Conservation (phyloP, 2,888 invertebrate genomes). For the Andrena minutula region DNA sequence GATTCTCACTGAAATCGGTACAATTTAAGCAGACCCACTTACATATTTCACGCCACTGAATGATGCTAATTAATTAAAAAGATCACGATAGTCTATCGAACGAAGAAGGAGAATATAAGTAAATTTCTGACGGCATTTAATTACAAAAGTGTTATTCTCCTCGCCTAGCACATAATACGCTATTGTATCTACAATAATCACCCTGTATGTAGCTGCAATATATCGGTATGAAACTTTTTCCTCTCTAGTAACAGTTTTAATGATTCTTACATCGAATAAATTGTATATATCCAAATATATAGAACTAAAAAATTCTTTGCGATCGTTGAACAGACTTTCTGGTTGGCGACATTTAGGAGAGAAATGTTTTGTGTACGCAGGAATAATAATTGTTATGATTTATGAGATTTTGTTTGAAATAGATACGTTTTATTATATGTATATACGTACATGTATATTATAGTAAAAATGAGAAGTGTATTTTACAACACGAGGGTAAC, state of each 20-base stretch:
- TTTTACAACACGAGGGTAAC: slow-evolving; percentile 43
- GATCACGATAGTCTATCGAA: slow-evolving; percentile 1
- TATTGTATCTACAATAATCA: slow-evolving; percentile 29
- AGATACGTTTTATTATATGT: slow-evolving; percentile 32
- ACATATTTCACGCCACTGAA: slow-evolving; percentile 1
- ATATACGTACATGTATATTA: slow-evolving; percentile 28
- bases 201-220: slow-evolving; percentile 30
- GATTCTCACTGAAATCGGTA: not conserved
- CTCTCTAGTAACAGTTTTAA: not conserved
- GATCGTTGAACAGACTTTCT: slow-evolving; percentile 13
- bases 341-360: slow-evolving; percentile 2
- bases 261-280: slow-evolving; percentile 29
- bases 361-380: slow-evolving; percentile 14
- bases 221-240: slow-evolving; percentile 17
- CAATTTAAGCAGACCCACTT: not conserved
- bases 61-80: slow-evolving; percentile 18
- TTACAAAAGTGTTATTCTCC: slow-evolving; percentile 17
- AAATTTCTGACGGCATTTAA: slow-evolving; percentile 7
- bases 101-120: not conserved
- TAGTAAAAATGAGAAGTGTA: slow-evolving; percentile 40
- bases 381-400: slow-evolving; percentile 17
- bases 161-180: slow-evolving; percentile 4
- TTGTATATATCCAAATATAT: slow-evolving; percentile 22
- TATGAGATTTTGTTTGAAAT: slow-evolving; percentile 19
- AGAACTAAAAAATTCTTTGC: slow-evolving; percentile 16